Base-by-base conservation (phyloP, 2,888 invertebrate genomes). In the Drosophila antonietae region DNA sequence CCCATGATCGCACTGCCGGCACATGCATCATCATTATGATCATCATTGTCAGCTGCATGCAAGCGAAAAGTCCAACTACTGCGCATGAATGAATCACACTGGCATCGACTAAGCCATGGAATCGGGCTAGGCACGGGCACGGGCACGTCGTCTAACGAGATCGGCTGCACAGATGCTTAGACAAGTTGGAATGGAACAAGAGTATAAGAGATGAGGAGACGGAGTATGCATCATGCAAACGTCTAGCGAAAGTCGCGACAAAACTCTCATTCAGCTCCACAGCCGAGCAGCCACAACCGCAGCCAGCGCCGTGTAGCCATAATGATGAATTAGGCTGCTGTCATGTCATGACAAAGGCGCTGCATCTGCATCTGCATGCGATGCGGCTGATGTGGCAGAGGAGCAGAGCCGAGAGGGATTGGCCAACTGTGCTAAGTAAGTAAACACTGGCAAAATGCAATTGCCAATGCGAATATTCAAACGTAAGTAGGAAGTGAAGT, bases 271-370 rank as follows among this genome's bases (percentile, higher is more conserved):
- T 81, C 68, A 69, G 56, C 57, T 62, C 43, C 49, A 10, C 39
- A 56, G 53, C 55, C 58, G 37, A 47, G 57, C 58, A 56, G 64
- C 69, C 72, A 69, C 69, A 86, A 14, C 23, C 23, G 23, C 15
- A 28, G 55, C 62, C 56, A 56, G 74, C 64, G 58, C 75, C 75
- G 60, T 72, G 73, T 72, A 87, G 76, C 90, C 86, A 89, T 91
- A 90, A 90, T 90, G 90, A 91, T 90, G 90, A 89, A 90, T 90
- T 90, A 90, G 90, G 90, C 80, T 88, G 87, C 88, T 90, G 90
- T 90, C 90, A 91, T 91, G 91, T 90, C 90, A 91, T 91, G 90
- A 88, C 89, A 86, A 90, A 88, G 83, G 78, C 88, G 80, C 81
- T 78, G 78, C 80, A 78, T 71, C 81, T 78, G 78, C 80, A 78